Conservation (phyloP, 2,888 invertebrate genomes). For the Drosophila cyrtoloma region DNA sequence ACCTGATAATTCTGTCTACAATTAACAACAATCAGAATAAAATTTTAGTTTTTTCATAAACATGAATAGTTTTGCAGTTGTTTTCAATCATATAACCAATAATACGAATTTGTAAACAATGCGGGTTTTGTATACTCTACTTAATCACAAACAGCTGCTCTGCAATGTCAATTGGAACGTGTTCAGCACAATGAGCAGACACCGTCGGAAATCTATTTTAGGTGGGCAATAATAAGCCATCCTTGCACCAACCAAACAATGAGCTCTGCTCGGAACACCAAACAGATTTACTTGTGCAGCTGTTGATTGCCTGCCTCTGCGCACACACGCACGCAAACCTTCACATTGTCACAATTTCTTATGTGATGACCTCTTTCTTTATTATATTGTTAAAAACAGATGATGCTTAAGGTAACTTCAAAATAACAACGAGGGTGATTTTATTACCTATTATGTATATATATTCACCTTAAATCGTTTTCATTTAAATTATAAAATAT, state of each 20-base stretch:
- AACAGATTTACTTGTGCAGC: conserved; percentile 30
- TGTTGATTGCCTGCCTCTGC: conserved; percentile 12
- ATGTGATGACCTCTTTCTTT: neutral
- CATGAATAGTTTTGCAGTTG: conserved; percentile 46
- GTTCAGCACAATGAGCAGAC: conserved; percentile 3
- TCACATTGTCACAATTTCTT: conserved; percentile 13
- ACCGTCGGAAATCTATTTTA: neutral
- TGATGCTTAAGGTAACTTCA: neutral
- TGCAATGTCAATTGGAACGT: conserved; percentile 29
- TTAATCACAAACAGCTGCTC: conserved; percentile 30
- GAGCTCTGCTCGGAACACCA: neutral
- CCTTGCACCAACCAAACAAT: conserved; percentile 21
- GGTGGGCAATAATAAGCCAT: conserved; percentile 8
- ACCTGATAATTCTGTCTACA: conserved; percentile 66
- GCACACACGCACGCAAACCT: neutral
- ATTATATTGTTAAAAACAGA: conserved; percentile 16
- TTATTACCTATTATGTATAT: neutral
- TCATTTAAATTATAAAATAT: neutral
- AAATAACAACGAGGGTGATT: neutral
- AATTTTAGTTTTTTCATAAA: conserved; percentile 77
- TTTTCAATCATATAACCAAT: conserved; percentile 4
- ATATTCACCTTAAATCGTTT: neutral
- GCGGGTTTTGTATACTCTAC: neutral
- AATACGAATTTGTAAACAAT: neutral
- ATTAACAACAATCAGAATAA: conserved; percentile 76